These are phyloP conservation scores for Xanthia togata DNA, from an alignment of 2,888 invertebrate species.

Conservation along the genomic window DNA sequence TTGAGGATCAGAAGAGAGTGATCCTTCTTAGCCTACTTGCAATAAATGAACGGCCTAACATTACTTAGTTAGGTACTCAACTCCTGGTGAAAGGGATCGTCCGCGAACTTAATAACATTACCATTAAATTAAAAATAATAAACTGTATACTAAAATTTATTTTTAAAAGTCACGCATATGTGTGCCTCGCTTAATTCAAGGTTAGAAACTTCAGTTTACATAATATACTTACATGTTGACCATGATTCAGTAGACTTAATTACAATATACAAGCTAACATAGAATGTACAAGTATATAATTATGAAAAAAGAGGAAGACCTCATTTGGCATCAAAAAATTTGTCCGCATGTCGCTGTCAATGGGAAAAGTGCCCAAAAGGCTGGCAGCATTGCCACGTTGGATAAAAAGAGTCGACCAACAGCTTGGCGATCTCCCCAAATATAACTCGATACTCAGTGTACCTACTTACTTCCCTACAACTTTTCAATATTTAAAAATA, in stretches of 20 bases:
- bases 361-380: too few relatives aligned
- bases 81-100: neutral
- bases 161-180: constrained; percentile 14
- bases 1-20: neutral
- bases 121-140: constrained; percentile 8
- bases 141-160: constrained; percentile 9
- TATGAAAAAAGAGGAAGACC: too few relatives aligned
- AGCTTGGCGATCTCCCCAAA: too few relatives aligned
- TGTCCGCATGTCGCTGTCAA: too few relatives aligned
- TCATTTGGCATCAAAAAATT: too few relatives aligned
- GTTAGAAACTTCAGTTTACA: neutral
- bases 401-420: too few relatives aligned
- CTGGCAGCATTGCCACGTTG: too few relatives aligned
- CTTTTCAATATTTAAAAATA: too few relatives aligned
- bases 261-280: too few relatives aligned
- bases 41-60: neutral
- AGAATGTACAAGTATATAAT: too few relatives aligned
- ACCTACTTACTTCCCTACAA: too few relatives aligned
- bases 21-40: neutral
- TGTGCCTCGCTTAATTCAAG: neutral
- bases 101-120: neutral
- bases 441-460: too few relatives aligned
- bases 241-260: neutral
- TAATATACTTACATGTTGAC: neutral
- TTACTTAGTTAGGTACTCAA: neutral